A percentile compares a stretch with the other conserved stretches of the same genome.
phyloP scores from a whole-genome alignment of 2,113 vertebrate genomes.

The Rana temporaria region DNA sequence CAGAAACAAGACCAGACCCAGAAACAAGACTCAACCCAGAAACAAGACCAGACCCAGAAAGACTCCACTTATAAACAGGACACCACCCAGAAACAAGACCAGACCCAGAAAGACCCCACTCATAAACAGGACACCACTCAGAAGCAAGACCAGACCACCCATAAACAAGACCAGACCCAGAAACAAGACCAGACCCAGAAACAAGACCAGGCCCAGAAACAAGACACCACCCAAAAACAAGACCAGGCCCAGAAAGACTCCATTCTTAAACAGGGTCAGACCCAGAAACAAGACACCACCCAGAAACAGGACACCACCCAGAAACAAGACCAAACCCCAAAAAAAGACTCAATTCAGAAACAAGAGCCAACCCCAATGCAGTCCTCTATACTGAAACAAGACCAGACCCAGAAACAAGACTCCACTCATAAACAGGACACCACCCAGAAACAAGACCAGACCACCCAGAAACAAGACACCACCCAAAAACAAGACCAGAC shows the following conservation, averaged over 20 bases:
- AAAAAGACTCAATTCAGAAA: too few species aligned
- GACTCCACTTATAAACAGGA: not conserved
- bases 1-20: not conserved
- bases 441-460: not conserved
- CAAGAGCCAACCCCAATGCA: too few species aligned
- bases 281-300: not conserved
- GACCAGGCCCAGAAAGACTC: not conserved
- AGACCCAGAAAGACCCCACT: too few species aligned
- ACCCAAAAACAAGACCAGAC: not conserved
- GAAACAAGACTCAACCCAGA: not conserved
- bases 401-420: conserved; percentile 9
- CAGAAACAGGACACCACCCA: not conserved
- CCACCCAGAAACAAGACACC: not conserved
- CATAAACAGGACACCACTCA: not conserved
- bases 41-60: not conserved
- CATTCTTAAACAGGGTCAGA: not conserved
- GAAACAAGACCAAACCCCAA: not conserved
- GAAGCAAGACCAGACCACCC: not conserved
- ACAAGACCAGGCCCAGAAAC: not conserved
- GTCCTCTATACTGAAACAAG: too few species aligned
- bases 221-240: not conserved
- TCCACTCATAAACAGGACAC: not conserved
- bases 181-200: not conserved
- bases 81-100: not conserved
- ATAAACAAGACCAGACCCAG: not conserved